Base-by-base conservation (phyloP, 2,113 vertebrate genomes). In the Reinhardtius hippoglossoides region DNA sequence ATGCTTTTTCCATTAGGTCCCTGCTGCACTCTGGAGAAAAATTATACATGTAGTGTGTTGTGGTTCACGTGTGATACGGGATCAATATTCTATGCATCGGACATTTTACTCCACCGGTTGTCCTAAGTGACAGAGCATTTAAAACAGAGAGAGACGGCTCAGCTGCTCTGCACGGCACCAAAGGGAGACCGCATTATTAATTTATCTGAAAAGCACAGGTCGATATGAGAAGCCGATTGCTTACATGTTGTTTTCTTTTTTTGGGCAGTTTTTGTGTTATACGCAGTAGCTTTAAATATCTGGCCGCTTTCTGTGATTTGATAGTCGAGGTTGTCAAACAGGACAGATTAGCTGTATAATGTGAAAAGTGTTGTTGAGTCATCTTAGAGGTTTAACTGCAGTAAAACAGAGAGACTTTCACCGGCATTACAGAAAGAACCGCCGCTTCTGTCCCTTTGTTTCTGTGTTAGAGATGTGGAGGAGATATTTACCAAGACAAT, bases 401-500 rank as follows among this genome's bases (percentile, higher is more conserved):
- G 66, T 80, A 78, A 84, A 71, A 54, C 10, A 37, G 9, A 56
- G 23, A 54, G 31, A 56, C 52, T 71, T 75, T 70, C 50, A 35
- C 15, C 71, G 66, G 55, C 58, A 23, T 57, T 65, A 72, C 62
- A 78, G 59, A 72, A 60, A 78, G 52, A 35, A 75, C 14, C 67
- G 61, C 62, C 31, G 60, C 67, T 60, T 63, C 67, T 26, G 59
- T 68, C 23, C 57, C 86, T 89, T 89, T 91, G 81, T 90, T 83
- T 88, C 87, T 67, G 74, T 18, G 60, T 15, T 69, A 13, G 83
- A 91, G 81, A 88, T 91, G 87, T 87, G 86, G 72, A 90, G 83
- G 80, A 85, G 84, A 90, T 93, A 92, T 94, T 93, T 92, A 92
- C 89, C 71, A 79, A 88, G 89, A 90, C 42, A 83, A 82, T 76